Evolutionary conservation across 2,113 vertebrate genomes (phyloP).

Genomic region (Perccottus glenii): DNA sequence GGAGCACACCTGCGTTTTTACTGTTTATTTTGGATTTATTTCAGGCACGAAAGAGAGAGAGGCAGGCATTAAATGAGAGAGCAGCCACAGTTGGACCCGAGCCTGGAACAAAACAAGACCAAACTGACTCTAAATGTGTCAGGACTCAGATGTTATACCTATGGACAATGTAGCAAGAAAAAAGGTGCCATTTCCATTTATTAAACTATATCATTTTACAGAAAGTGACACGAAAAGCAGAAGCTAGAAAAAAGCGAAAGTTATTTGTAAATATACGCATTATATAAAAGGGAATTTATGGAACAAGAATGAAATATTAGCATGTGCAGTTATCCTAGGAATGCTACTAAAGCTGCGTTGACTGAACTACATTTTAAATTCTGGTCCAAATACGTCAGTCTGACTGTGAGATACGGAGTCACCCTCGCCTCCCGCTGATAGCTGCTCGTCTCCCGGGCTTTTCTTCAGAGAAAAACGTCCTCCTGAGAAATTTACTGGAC

Average conservation of each 20-base stretch:
- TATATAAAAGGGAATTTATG: too few relatives aligned
- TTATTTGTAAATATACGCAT: too few relatives aligned
- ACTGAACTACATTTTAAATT: too few relatives aligned
- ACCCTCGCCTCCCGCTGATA: constrained; percentile 33
- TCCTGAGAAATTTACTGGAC: constrained; percentile 73
- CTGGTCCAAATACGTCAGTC: neutral
- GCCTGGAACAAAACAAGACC: constrained; percentile 7
- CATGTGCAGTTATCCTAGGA: too few relatives aligned
- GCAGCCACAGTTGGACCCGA: constrained; percentile 23
- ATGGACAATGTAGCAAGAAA: too few relatives aligned
- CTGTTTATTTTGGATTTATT: constrained; percentile 42
- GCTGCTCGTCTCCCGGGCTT: constrained; percentile 40
- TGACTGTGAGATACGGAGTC: neutral
- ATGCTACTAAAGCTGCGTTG: too few relatives aligned
- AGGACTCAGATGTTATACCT: neutral
- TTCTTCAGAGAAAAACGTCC: constrained; percentile 47
- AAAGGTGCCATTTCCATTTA: too few relatives aligned
- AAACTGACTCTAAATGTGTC: neutral
- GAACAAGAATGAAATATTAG: too few relatives aligned
- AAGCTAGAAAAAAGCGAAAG: too few relatives aligned
- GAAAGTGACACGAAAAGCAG: too few relatives aligned
- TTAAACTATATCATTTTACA: too few relatives aligned
- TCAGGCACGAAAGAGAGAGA: constrained; percentile 12
- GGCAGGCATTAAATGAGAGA: constrained; percentile 30
- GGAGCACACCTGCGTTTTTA: constrained; percentile 48